Percentiles rank a stretch among this genome's conserved stretches.
Evolutionary conservation across 1,140 invertebrate genomes (phyloP).

Genomic region (Listronotus oregonensis): DNA sequence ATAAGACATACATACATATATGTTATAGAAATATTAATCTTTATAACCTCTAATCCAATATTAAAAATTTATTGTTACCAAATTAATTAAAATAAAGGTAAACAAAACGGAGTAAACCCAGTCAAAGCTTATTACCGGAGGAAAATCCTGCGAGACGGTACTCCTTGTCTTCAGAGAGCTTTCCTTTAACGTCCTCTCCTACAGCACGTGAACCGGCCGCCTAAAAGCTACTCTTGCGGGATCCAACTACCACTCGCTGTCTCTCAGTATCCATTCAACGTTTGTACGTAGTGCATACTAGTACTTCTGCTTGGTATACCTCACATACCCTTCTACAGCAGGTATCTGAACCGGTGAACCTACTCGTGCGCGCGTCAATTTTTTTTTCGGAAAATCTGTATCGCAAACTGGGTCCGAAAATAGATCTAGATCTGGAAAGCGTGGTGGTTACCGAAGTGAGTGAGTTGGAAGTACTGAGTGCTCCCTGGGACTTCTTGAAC

Average conservation of each 20-base stretch:
- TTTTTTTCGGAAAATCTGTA: constrained; percentile 1
- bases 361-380: constrained; percentile 10
- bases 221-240: constrained; percentile 34
- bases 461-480: constrained; percentile 9
- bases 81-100: background rate
- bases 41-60: too few relatives aligned
- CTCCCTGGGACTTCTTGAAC: constrained; percentile 11
- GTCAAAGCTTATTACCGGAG: background rate
- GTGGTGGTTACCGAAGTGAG: constrained; percentile 1
- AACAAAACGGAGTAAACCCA: constrained; percentile 1
- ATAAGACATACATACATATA: too few relatives aligned
- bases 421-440: constrained; percentile 24
- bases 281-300: constrained; percentile 25
- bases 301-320: constrained; percentile 8
- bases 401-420: constrained; percentile 26
- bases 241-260: constrained; percentile 21
- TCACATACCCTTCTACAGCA: constrained; percentile 14
- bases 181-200: constrained; percentile 24
- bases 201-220: constrained; percentile 28
- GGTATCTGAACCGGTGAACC: background rate
- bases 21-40: too few relatives aligned
- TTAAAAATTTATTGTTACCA: too few relatives aligned
- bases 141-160: background rate
- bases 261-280: constrained; percentile 32
- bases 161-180: constrained; percentile 16